These are phyloP conservation scores for Julus scanicus DNA, from an alignment of 2,888 invertebrate genomes.

Conservation along the genomic window DNA sequence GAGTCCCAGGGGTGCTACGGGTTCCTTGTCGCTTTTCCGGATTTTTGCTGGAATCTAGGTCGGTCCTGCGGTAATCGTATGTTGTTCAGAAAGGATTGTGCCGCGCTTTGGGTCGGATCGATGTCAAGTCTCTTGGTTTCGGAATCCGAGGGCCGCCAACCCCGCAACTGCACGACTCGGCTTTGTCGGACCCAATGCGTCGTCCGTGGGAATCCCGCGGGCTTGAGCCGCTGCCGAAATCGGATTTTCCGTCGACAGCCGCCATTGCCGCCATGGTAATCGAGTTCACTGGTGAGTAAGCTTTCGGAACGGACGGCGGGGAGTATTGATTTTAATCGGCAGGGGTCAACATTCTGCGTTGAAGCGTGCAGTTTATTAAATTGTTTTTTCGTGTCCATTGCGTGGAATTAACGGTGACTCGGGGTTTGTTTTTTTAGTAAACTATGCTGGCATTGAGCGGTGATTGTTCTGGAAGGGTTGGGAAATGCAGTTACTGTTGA, in stretches of 20 bases:
- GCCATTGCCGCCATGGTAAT: conserved; percentile 32
- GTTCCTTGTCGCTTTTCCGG: too few species aligned
- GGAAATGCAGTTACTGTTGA: too few species aligned
- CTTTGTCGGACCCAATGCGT: neutral
- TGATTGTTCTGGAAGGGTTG: too few species aligned
- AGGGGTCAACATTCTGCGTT: neutral
- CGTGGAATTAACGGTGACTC: neutral
- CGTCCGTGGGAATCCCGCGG: neutral
- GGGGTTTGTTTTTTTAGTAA: too few species aligned
- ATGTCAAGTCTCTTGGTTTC: too few species aligned
- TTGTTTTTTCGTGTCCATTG: neutral
- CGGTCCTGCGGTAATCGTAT: neutral
- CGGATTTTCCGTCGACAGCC: neutral
- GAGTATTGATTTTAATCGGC: neutral
- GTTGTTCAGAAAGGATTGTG: neutral
- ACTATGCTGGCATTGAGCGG: too few species aligned
- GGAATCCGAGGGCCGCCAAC: too few species aligned
- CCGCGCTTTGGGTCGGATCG: neutral
- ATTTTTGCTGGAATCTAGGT: too few species aligned
- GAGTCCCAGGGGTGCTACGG: too few species aligned
- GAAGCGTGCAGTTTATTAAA: neutral
- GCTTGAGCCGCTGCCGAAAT: too few species aligned
- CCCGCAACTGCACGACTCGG: too few species aligned
- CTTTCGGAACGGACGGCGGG: neutral
- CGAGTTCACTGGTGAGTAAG: conserved; percentile 46